A percentile compares a stretch with the other conserved stretches of the same genome.
Evolutionary conservation across 2,797 vertebrate species (phyloP).

Genomic region (Perodicticus potto): DNA sequence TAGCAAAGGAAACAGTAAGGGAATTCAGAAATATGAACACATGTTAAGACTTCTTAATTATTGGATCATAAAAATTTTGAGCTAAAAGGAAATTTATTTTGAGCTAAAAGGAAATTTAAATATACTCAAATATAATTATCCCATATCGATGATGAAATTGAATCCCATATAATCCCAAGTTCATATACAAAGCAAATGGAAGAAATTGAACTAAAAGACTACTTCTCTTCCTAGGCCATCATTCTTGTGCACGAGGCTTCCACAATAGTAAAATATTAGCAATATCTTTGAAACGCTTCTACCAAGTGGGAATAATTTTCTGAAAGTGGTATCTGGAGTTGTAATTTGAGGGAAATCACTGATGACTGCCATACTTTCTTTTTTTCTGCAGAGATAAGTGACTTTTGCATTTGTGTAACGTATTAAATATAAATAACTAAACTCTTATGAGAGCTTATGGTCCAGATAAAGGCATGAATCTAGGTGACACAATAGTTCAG

Average conservation of each 20-base stretch:
- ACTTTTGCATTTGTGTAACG: neutral
- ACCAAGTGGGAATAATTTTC: neutral
- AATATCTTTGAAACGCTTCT: conserved; percentile 20
- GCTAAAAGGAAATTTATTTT: conserved; percentile 55
- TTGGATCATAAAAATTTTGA: conserved; percentile 47
- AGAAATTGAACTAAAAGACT: conserved; percentile 33
- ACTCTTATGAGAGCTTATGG: neutral
- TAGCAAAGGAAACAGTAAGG: conserved; percentile 49
- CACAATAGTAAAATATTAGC: neutral
- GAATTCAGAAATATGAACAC: conserved; percentile 23
- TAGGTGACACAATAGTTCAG: neutral
- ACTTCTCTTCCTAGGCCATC: neutral
- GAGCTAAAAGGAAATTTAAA: conserved; percentile 58
- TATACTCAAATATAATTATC: conserved; percentile 47
- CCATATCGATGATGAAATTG: conserved; percentile 64
- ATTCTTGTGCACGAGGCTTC: neutral
- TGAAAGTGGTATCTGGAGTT: neutral
- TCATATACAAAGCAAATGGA: conserved; percentile 7
- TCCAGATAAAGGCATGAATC: neutral
- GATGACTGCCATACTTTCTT: neutral
- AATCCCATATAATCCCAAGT: conserved; percentile 40
- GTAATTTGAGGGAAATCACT: neutral
- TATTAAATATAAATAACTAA: neutral
- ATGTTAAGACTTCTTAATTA: conserved; percentile 52
- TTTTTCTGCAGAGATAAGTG: conserved; percentile 27